Evolutionary conservation across 2,113 vertebrate genomes (phyloP), one percentile per base, ranked within the genome.

Genomic region (Tonatia bakeri): DNA sequence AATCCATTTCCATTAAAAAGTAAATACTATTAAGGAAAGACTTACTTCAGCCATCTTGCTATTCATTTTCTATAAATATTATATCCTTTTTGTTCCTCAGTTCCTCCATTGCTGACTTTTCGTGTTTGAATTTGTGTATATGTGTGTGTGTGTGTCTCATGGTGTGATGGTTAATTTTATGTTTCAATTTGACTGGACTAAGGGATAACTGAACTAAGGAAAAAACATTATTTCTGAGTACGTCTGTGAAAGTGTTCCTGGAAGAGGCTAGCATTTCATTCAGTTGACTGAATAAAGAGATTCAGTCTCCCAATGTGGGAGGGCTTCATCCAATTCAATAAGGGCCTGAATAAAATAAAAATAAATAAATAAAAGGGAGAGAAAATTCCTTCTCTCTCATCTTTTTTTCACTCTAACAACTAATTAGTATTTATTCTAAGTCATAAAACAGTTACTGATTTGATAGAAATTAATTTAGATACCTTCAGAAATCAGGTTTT

Each of bases 401-500:
- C 72, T 47, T 36, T n/a, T 65, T 16, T 16, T 65, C 14, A 45
- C 45, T 50, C 28, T 88, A 92, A 79, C 47, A 90, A 73, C 54
- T 72, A 86, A 82, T 61, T 54, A 95, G 45, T 59, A 76, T 95
- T 87, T 85, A 80, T 93, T 96, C 3, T 31, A 72, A 52, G 43
- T 93, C 2, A 0, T 92, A 83, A 77, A 95, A 75, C 38, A 43
- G 20, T 56, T 92, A 59, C 26, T 52, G 17, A 54, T 24, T 81
- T 70, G 72, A 69, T 43, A 11, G 22, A 52, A 72, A 69, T 81
- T 92, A 56, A 83, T 67, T 94, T 87, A 93, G 54, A 82, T 56
- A 54, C 4, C 28, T 87, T 87, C 65, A 28, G 47, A 92, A 94
- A 56, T 56, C 16, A 56, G 54, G 2, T 17, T 54, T 54, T 22